These are phyloP conservation scores for Alligator mississippiensis DNA, from an alignment of 2,113 vertebrate genomes.

Conservation along the genomic window DNA sequence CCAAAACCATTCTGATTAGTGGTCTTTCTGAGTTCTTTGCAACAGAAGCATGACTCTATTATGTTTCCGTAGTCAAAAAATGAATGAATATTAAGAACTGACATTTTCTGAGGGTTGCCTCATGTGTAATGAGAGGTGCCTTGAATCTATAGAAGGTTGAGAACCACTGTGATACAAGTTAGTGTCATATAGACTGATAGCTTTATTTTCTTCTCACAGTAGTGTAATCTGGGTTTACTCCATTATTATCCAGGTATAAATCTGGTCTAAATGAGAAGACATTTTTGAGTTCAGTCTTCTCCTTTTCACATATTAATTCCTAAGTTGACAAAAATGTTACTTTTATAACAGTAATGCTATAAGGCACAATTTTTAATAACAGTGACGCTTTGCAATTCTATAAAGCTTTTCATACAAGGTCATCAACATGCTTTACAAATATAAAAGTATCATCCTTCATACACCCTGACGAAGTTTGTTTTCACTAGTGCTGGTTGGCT, in stretches of 20 bases:
- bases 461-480: background rate
- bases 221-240: background rate
- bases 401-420: background rate
- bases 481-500: background rate
- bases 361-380: background rate
- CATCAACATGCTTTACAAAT: background rate
- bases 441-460: background rate
- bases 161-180: background rate
- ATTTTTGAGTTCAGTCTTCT: background rate
- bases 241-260: background rate
- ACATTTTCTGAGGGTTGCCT: too few relatives aligned
- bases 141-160: too few relatives aligned
- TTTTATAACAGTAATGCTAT: background rate
- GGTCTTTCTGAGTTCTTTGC: too few relatives aligned
- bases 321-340: background rate
- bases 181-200: background rate
- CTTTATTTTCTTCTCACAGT: background rate
- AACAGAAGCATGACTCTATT: too few relatives aligned
- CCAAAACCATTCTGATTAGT: too few relatives aligned
- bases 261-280: background rate
- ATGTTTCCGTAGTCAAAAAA: too few relatives aligned
- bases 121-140: too few relatives aligned
- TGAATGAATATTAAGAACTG: too few relatives aligned
- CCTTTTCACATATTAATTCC: background rate
- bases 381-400: background rate